Percentiles rank a stretch among this genome's conserved stretches.
These are phyloP conservation scores for Champsocephalus gunnari DNA, from an alignment of 2,797 vertebrate species.

Conservation along the genomic window DNA sequence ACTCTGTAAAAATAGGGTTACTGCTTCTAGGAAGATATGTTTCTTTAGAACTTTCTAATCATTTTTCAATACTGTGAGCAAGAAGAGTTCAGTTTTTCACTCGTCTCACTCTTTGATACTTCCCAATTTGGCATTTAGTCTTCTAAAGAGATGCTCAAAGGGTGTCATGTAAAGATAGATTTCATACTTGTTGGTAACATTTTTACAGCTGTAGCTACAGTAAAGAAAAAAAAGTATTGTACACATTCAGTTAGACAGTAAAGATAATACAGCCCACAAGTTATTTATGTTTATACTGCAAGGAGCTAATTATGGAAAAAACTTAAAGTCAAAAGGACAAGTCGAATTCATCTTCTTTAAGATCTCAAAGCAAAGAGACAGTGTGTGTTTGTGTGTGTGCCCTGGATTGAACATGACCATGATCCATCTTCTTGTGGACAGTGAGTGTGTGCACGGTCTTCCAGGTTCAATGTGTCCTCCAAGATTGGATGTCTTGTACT, in stretches of 20 bases:
- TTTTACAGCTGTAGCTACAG: slow-evolving; percentile 30
- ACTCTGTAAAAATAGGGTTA: not conserved
- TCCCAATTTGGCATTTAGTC: not conserved
- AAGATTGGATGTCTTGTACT: slow-evolving; percentile 9
- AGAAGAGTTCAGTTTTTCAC: not conserved
- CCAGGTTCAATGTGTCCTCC: not conserved
- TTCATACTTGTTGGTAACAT: not conserved
- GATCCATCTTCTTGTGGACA: slow-evolving; percentile 22
- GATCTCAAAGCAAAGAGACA: slow-evolving; percentile 28
- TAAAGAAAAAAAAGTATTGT: slow-evolving; percentile 8
- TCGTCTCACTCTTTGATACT: not conserved
- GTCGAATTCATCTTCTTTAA: slow-evolving; percentile 34
- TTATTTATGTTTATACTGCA: slow-evolving; percentile 27
- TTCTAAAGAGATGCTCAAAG: not conserved
- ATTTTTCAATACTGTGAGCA: not conserved
- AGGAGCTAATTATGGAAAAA: slow-evolving; percentile 7
- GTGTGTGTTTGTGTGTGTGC: slow-evolving; percentile 11
- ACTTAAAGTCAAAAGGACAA: slow-evolving; percentile 14
- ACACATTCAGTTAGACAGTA: slow-evolving; percentile 21
- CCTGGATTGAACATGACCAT: slow-evolving; percentile 23
- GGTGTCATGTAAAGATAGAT: slow-evolving; percentile 14
- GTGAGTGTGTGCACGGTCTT: slow-evolving; percentile 1
- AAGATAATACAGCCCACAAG: slow-evolving; percentile 2
- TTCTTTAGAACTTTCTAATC: not conserved
- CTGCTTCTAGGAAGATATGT: not conserved